Evolutionary conservation across 2,888 invertebrate species (phyloP).

Genomic region (Teleogryllus oceanicus): DNA sequence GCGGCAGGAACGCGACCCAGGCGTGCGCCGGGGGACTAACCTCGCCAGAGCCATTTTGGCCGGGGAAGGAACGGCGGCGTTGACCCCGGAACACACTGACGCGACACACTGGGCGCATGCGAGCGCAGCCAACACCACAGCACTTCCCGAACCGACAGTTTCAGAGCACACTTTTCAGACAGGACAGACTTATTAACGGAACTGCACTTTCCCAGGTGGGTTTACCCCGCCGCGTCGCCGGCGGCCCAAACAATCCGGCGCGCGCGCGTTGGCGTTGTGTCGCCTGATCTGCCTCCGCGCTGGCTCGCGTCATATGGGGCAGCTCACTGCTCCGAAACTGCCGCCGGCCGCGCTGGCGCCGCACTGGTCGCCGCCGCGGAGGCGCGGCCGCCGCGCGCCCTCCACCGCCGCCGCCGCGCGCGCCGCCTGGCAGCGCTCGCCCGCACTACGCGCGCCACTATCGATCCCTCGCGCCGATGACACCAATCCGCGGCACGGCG

Average conservation of each 20-base stretch:
- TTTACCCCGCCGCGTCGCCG: background rate
- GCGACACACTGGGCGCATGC: background rate
- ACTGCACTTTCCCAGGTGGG: background rate
- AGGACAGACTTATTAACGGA: background rate
- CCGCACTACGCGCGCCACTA: background rate
- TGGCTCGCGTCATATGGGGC: background rate
- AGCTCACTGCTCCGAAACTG: background rate
- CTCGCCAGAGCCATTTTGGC: slow-evolving; percentile 18
- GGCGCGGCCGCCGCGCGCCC: background rate
- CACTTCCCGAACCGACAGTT: background rate
- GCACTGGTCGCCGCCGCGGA: background rate
- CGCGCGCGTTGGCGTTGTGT: background rate
- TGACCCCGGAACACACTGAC: no score
- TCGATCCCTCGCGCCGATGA: background rate
- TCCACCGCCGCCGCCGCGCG: background rate
- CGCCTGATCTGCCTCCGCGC: no score
- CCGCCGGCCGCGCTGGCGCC: slow-evolving; percentile 1
- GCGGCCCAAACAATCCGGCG: background rate
- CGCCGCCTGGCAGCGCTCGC: background rate
- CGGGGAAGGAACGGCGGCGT: no score
- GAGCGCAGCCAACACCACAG: background rate
- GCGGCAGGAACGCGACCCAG: no score
- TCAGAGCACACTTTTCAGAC: no score
- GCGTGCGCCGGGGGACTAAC: background rate
- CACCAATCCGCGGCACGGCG: background rate